Base-by-base conservation (phyloP, 2,888 invertebrate species). In the Nycteola revayana region DNA sequence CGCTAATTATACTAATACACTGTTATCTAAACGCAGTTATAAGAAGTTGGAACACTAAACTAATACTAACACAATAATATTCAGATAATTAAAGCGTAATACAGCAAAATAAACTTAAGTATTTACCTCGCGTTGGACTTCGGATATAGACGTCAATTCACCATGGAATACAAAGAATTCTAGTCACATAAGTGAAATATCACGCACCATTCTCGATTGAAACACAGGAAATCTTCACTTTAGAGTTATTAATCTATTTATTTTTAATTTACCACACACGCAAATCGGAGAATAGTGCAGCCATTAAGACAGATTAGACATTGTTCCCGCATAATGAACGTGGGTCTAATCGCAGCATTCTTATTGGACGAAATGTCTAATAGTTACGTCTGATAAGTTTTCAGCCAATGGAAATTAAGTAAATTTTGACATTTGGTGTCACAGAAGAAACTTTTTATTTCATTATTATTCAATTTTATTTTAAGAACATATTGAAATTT, bases 111-210 rank as follows among this genome's bases (percentile, higher is more conserved):
- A 46, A 43, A 54, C 45, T 53, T 52, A 59, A 14, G 5, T 62
- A 57, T 64, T 76, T 80, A 77, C 77, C 80, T 75, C 47, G 40
- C 27, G 30, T 36, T 44, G 35, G 49, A 50, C 49, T 67, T 60
- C 53, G 38, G 51, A 50, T 58, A 42, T 40, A 28, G 42, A 41
- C 40, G 42, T 53, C 42, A 48, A 32, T 42, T 39, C 31, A 31
- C 40, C 28, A 9, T 11, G 10, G 25, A 30, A 28, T 11, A 26
- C 25, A 34, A 27, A 21, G 20, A 26, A 36, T 51, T 30, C 28
- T 43, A 36, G 32, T 40, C 25, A 28, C 23, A 10, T 39, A 8
- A 26, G 20, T 22, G 21, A 28, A 36, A 18, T 45, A 27, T 37
- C 28, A 41, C 36, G 25, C 31, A 23, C 9, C 25, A 32, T 35